These are phyloP conservation scores for Leptinotarsa texana DNA, from an alignment of 1,140 invertebrate species.

Conservation along the genomic window DNA sequence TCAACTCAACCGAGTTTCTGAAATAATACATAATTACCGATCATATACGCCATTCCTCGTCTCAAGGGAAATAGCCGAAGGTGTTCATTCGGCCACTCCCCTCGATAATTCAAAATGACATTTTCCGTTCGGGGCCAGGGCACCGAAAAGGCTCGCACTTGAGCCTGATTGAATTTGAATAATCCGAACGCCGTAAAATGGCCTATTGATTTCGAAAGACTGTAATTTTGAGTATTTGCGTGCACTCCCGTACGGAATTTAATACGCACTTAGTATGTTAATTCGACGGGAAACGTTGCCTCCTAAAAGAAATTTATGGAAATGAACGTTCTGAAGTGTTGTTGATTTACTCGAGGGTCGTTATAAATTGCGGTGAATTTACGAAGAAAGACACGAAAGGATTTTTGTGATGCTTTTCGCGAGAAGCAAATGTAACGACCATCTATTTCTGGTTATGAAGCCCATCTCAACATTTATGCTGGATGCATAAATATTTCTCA, in stretches of 20 bases:
- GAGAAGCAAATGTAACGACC: too few relatives aligned
- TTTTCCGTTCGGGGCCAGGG: background rate
- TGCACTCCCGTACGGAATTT: background rate
- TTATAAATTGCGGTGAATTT: background rate
- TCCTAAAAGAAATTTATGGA: slow-evolving; percentile 3
- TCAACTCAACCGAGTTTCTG: too few relatives aligned
- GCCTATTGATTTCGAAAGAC: background rate
- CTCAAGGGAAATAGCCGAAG: too few relatives aligned
- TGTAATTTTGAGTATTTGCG: background rate
- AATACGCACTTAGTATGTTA: background rate
- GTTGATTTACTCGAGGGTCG: background rate
- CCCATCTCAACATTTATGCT: too few relatives aligned
- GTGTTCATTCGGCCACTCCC: background rate
- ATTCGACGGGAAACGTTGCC: background rate
- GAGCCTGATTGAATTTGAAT: background rate
- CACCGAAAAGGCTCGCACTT: background rate
- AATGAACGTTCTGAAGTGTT: background rate
- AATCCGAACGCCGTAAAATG: background rate
- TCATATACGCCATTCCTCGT: too few relatives aligned
- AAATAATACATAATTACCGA: too few relatives aligned
- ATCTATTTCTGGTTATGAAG: too few relatives aligned
- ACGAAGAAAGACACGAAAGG: background rate
- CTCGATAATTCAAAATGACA: slow-evolving; percentile 9
- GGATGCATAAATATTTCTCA: too few relatives aligned
- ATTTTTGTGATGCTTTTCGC: too few relatives aligned